phyloP scores from a whole-genome alignment of 2,113 vertebrate genomes.

The Zosterops lateralis region DNA sequence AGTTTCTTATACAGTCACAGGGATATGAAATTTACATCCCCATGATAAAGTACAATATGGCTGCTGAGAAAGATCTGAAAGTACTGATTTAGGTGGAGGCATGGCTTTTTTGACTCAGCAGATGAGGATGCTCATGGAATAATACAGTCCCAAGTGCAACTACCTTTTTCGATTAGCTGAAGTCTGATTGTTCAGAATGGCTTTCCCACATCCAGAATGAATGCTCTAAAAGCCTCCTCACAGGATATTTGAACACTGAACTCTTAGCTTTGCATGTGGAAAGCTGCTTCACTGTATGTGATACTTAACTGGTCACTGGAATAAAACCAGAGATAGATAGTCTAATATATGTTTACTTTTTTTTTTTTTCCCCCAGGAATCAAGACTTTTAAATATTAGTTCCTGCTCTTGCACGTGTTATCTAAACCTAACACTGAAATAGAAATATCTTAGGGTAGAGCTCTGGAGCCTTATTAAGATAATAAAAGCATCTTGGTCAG shows the following conservation, averaged over 20 bases:
- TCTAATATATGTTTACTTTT: neutral
- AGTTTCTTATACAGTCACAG: neutral
- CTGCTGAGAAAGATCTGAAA: neutral
- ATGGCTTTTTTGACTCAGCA: neutral
- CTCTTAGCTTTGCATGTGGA: neutral
- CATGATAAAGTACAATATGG: neutral
- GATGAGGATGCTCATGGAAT: neutral
- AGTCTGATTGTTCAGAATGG: neutral
- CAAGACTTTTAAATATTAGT: neutral
- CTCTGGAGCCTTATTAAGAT: neutral
- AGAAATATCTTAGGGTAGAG: neutral
- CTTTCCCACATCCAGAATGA: neutral
- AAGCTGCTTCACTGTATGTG: neutral
- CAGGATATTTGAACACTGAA: neutral
- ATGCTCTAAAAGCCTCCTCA: neutral
- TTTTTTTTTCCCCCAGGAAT: neutral
- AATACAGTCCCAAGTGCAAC: neutral
- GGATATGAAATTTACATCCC: neutral
- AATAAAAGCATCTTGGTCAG: neutral
- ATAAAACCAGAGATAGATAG: neutral
- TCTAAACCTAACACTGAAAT: neutral
- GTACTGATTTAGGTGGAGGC: rapidly evolving
- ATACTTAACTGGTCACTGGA: neutral
- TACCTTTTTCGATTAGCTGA: neutral
- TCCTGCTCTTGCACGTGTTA: neutral